Base-by-base conservation (phyloP, 2,797 vertebrate species). In the Lepilemur ruficaudatus region DNA sequence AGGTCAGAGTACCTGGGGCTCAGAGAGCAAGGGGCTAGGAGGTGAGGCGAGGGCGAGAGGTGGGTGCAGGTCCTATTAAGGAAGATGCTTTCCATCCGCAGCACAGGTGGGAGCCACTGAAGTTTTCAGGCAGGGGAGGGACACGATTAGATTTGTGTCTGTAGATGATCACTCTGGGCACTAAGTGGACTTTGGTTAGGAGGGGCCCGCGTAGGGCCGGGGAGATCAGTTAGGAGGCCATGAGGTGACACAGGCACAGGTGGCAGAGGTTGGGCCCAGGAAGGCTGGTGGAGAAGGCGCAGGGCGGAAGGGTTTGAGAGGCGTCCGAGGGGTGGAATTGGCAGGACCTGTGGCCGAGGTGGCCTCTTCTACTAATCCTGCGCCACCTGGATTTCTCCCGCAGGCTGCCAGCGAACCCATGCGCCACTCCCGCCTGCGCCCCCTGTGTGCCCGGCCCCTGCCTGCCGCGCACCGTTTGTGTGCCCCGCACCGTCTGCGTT, bases 321-420 rank as follows among this genome's bases (percentile, higher is more conserved):
- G 76, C 20, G 0, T 11, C 15, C 0, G 14, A 17, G 63, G 41
- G 75, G 18, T 43, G 43, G 78, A n/a, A 18, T 7, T 2, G 11
- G n/a, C 9, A 2, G 30, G 59, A 50, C 30, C 11, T 22, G 72
- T 25, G 22, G 3, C 4, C 0, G 28, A 55, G 7, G 2, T 41
- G 15, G 43, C 17, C 50, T 78, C n/a, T 50, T 80, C 35, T 61
- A 43, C 75, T 82, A 59, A 97, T 25, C 32, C 57, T 30, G 25
- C 1, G 32, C 41, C 32, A 0, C 18, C 7, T 10, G 67, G 59
- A 8, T 86, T 82, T 96, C 92, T 90, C 75, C 41, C 0, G 1
- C 87, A 98, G 98, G 93, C 25, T 97, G 28, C 95, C 98, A 23
- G n/a, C 76, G n/a, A 91, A 97, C 46, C 97, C 97, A 0, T 90